These are phyloP conservation scores for Bovichtus diacanthus DNA, from an alignment of 2,797 vertebrate genomes.

Conservation along the genomic window DNA sequence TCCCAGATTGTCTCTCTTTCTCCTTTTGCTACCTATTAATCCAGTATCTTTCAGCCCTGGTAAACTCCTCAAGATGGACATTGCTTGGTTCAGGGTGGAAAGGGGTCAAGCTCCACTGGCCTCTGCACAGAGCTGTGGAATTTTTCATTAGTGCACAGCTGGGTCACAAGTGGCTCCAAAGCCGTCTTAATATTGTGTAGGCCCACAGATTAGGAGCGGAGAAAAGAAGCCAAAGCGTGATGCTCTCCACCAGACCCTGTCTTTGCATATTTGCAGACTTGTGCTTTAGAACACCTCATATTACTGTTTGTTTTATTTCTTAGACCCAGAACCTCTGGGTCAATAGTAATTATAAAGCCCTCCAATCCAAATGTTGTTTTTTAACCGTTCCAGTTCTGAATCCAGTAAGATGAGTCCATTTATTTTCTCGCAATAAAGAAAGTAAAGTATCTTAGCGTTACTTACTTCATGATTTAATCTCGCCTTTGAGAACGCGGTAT, in stretches of 20 bases:
- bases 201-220: slow-evolving; percentile 89
- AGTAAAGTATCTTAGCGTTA: slow-evolving; percentile 25
- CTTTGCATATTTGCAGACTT: slow-evolving; percentile 92
- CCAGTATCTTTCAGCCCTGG: slow-evolving; percentile 94
- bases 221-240: slow-evolving; percentile 89
- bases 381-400: slow-evolving; percentile 81
- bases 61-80: slow-evolving; percentile 95
- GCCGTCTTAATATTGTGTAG: slow-evolving; percentile 97
- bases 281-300: slow-evolving; percentile 90
- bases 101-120: slow-evolving; percentile 89
- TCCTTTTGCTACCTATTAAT: slow-evolving; percentile 90
- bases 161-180: slow-evolving; percentile 96
- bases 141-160: slow-evolving; percentile 99
- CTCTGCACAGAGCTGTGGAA: slow-evolving; percentile 93
- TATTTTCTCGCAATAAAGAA: slow-evolving; percentile 67
- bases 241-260: slow-evolving; percentile 89
- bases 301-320: slow-evolving; percentile 90
- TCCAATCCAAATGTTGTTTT: slow-evolving; percentile 86
- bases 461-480: slow-evolving; percentile 12
- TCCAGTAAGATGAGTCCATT: slow-evolving; percentile 65
- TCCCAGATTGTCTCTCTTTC: slow-evolving; percentile 89
- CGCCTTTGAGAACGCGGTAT: slow-evolving; percentile 6
- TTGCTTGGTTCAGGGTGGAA: slow-evolving; percentile 80
- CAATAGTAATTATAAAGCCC: slow-evolving; percentile 87
- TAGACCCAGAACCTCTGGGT: slow-evolving; percentile 84